phyloP scores from a whole-genome alignment of 2,888 invertebrate genomes.

The Lissocephala sabroskyi region DNA sequence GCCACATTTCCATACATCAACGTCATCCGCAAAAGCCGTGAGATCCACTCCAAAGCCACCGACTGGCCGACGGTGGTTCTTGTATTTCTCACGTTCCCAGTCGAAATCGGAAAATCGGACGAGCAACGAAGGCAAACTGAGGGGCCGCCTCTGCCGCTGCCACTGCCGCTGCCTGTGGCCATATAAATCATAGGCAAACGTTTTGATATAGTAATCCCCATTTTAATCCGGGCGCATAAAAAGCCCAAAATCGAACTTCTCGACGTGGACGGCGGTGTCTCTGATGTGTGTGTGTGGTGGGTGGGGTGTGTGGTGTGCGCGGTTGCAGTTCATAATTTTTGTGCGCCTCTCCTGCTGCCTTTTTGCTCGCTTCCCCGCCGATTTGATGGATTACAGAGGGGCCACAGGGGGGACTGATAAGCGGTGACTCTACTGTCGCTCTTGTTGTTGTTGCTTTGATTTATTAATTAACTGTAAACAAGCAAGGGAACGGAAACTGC shows the following conservation, averaged over 20 bases:
- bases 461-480: slow-evolving; percentile 59
- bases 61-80: slow-evolving; percentile 53
- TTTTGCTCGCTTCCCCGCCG: slow-evolving; percentile 20
- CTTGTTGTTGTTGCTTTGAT: slow-evolving; percentile 43
- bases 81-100: slow-evolving; percentile 61
- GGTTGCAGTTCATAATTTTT: slow-evolving; percentile 1
- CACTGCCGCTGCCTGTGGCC: slow-evolving; percentile 29
- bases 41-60: slow-evolving; percentile 52
- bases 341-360: too few relatives aligned
- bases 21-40: slow-evolving; percentile 38
- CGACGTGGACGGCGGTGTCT: slow-evolving; percentile 63
- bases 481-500: slow-evolving; percentile 59
- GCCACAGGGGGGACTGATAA: slow-evolving; percentile 9
- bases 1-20: slow-evolving; percentile 32
- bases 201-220: slow-evolving; percentile 68
- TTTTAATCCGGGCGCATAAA: slow-evolving; percentile 66
- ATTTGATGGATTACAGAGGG: slow-evolving; percentile 58
- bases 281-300: slow-evolving; percentile 38
- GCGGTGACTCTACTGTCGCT: not conserved
- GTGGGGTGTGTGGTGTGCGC: not conserved
- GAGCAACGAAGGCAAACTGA: not conserved
- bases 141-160: slow-evolving; percentile 24
- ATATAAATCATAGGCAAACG: slow-evolving; percentile 68
- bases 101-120: too few relatives aligned
- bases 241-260: slow-evolving; percentile 67